phyloP scores from a whole-genome alignment of 2,113 vertebrate genomes.

The Xiphophorus maculatus region DNA sequence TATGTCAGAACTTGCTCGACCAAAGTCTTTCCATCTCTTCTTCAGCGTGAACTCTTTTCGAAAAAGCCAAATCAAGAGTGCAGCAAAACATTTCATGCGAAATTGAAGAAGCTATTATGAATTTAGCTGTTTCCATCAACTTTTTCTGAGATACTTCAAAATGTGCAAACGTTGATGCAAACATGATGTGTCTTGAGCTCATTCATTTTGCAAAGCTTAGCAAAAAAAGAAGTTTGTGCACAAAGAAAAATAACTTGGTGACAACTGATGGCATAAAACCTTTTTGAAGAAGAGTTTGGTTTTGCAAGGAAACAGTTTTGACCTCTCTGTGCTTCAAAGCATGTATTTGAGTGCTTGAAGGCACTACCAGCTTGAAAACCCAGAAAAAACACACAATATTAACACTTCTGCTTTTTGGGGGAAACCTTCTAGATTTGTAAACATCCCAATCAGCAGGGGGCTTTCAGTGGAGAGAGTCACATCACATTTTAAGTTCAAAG shows the following conservation, averaged over 20 bases:
- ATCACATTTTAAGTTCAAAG: neutral
- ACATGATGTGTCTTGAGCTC: neutral
- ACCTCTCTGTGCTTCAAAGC: neutral
- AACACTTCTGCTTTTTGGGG: neutral
- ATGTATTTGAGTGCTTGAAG: neutral
- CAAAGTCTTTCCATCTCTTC: too few relatives aligned
- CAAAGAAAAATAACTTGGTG: neutral
- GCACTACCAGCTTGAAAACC: neutral
- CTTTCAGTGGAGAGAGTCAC: neutral
- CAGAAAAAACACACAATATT: neutral
- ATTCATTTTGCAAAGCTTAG: neutral
- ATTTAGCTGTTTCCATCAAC: too few relatives aligned
- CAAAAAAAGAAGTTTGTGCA: neutral
- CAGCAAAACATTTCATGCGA: too few relatives aligned
- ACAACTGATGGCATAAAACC: neutral
- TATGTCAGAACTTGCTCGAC: too few relatives aligned
- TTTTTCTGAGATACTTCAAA: too few relatives aligned
- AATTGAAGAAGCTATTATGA: too few relatives aligned
- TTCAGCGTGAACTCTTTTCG: too few relatives aligned
- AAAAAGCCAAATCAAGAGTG: too few relatives aligned
- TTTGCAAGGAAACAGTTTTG: neutral
- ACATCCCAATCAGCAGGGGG: neutral
- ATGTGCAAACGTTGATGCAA: too few relatives aligned
- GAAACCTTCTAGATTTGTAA: neutral
- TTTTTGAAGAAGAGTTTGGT: neutral